phyloP scores from a whole-genome alignment of 2,113 vertebrate species.

The Rhinichthys klamathensis region DNA sequence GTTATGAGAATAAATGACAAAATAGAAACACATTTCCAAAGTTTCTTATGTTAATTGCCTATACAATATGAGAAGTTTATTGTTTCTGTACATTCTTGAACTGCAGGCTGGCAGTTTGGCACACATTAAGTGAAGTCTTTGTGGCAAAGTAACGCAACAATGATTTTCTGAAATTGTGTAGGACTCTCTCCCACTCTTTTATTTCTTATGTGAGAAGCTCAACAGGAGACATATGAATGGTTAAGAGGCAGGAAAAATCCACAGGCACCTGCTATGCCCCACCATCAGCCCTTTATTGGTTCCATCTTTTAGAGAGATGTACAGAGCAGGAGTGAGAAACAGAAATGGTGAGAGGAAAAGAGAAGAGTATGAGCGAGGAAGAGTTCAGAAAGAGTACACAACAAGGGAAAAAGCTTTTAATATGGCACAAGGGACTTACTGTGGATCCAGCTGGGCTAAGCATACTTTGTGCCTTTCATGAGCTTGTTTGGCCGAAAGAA shows the following conservation, averaged over 20 bases:
- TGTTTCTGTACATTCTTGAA: conserved; percentile 67
- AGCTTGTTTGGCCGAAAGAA: conserved; percentile 68
- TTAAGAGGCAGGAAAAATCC: conserved; percentile 64
- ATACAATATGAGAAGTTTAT: conserved; percentile 73
- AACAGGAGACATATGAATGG: conserved; percentile 68
- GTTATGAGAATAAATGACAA: conserved; percentile 46
- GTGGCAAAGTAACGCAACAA: conserved; percentile 67
- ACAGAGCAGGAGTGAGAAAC: neutral
- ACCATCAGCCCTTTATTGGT: conserved; percentile 46
- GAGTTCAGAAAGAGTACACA: conserved; percentile 7
- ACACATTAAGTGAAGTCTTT: conserved; percentile 69
- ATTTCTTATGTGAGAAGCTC: conserved; percentile 65
- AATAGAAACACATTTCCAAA: conserved; percentile 56
- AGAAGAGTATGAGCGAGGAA: neutral
- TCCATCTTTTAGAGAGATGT: conserved; percentile 52
- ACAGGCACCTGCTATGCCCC: conserved; percentile 70
- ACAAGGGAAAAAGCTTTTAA: conserved; percentile 55
- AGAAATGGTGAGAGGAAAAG: neutral
- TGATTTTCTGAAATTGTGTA: conserved; percentile 59
- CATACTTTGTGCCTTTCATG: conserved; percentile 65
- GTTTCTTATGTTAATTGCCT: conserved; percentile 62
- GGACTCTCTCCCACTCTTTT: conserved; percentile 61
- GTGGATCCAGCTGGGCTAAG: conserved; percentile 60
- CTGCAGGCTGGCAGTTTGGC: conserved; percentile 66
- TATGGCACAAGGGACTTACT: conserved; percentile 53